Conservation (phyloP, 2,113 vertebrate genomes). For the Acrocephalus arundinaceus region DNA sequence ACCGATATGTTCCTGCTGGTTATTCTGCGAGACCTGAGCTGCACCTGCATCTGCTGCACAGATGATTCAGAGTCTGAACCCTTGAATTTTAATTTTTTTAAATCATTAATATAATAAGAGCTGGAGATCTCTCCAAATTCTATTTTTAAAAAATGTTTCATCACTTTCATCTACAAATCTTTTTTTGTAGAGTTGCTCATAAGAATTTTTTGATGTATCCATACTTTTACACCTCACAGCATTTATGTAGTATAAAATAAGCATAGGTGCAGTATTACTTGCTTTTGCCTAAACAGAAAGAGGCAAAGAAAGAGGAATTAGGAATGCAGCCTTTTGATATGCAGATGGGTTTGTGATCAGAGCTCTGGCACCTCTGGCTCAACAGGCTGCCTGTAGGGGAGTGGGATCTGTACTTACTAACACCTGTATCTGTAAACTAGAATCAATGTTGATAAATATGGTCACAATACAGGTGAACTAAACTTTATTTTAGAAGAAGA, state of each 20-base stretch:
- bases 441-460: background rate
- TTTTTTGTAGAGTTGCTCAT: background rate
- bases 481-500: background rate
- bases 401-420: background rate
- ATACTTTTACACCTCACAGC: background rate
- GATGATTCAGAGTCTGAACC: background rate
- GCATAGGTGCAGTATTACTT: background rate
- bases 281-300: background rate
- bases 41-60: background rate
- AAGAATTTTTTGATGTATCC: background rate
- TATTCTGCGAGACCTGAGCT: background rate
- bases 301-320: background rate
- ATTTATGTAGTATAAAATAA: background rate
- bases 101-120: background rate
- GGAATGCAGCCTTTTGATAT: background rate
- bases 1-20: background rate
- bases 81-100: background rate
- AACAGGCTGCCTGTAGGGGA: background rate
- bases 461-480: background rate
- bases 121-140: background rate
- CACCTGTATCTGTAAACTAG: background rate
- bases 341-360: background rate
- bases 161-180: background rate
- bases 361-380: background rate
- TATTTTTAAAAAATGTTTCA: background rate